Percentiles rank a stretch among this genome's conserved stretches.
These are phyloP conservation scores for Agrochola lychnidis DNA, from an alignment of 2,888 invertebrate species.

Conservation along the genomic window DNA sequence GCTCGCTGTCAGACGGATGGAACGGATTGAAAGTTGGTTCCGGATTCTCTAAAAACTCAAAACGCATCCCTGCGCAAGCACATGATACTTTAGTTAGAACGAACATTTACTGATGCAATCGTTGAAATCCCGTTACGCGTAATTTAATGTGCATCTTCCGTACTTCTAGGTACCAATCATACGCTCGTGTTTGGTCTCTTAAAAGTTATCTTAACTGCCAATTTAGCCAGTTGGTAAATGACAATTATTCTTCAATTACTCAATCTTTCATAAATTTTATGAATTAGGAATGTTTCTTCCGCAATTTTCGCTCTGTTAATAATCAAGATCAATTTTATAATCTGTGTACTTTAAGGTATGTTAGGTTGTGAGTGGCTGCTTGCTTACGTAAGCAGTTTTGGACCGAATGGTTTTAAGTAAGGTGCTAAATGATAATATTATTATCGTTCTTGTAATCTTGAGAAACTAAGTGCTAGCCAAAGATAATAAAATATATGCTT, in stretches of 20 bases:
- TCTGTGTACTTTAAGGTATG: conserved; percentile 40
- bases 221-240: conserved; percentile 20
- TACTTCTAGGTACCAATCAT: conserved; percentile 19
- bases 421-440: conserved; percentile 50
- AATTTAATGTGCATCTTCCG: conserved; percentile 39
- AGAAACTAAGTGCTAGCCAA: conserved; percentile 68
- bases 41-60: conserved; percentile 50
- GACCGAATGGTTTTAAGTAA: conserved; percentile 25
- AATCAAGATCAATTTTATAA: conserved; percentile 56
- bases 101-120: conserved; percentile 49
- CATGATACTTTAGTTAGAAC: conserved; percentile 44
- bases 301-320: conserved; percentile 60
- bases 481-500: conserved; percentile 63
- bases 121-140: conserved; percentile 36
- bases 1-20: conserved; percentile 48
- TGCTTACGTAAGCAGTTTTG: conserved; percentile 52
- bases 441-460: conserved; percentile 55
- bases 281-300: conserved; percentile 54
- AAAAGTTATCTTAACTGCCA: conserved; percentile 15
- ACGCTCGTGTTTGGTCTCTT: conserved; percentile 29
- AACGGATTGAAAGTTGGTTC: conserved; percentile 56
- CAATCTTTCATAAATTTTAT: conserved; percentile 47
- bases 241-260: conserved; percentile 10
- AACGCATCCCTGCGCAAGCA: conserved; percentile 60
- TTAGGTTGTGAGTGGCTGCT: conserved; percentile 46